These are phyloP conservation scores for Helobdella robusta DNA, from an alignment of 2,888 invertebrate species.

Conservation along the genomic window DNA sequence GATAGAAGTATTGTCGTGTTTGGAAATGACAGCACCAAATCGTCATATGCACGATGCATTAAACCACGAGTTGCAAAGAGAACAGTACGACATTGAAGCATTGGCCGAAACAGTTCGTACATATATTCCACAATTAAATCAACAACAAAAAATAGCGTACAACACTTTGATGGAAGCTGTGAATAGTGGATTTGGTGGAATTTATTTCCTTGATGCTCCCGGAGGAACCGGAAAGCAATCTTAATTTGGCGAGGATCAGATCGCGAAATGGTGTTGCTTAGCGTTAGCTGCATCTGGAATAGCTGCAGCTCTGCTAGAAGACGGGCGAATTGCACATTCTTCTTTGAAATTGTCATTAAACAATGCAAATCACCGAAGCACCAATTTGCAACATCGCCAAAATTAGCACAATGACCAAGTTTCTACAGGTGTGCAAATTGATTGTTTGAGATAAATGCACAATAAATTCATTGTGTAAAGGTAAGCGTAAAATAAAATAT, in stretches of 20 bases:
- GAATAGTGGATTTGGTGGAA: too few species aligned
- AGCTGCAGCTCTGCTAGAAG: background rate
- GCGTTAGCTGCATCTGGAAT: too few species aligned
- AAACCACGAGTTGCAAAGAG: background rate
- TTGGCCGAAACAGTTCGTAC: constrained; percentile 7
- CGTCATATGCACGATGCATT: constrained; percentile 8
- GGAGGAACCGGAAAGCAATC: too few species aligned
- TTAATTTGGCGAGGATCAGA: too few species aligned
- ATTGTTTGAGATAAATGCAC: background rate
- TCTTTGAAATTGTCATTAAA: background rate
- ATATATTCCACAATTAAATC: constrained; percentile 5
- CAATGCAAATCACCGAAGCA: background rate
- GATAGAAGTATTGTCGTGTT: constrained; percentile 6
- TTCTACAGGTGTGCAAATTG: background rate
- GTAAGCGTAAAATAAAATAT: too few species aligned
- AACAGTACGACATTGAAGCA: background rate
- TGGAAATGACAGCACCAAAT: constrained; percentile 7
- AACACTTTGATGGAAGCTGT: too few species aligned
- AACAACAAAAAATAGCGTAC: constrained; percentile 2
- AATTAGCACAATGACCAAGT: background rate
- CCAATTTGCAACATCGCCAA: background rate
- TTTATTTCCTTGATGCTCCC: too few species aligned
- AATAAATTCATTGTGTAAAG: too few species aligned
- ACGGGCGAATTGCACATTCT: constrained; percentile 1
- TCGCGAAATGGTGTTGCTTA: too few species aligned